Percentiles rank a stretch among this genome's conserved stretches.
Conservation (phyloP, 1,140 invertebrate genomes). For the Heliconius hewitsoni region DNA sequence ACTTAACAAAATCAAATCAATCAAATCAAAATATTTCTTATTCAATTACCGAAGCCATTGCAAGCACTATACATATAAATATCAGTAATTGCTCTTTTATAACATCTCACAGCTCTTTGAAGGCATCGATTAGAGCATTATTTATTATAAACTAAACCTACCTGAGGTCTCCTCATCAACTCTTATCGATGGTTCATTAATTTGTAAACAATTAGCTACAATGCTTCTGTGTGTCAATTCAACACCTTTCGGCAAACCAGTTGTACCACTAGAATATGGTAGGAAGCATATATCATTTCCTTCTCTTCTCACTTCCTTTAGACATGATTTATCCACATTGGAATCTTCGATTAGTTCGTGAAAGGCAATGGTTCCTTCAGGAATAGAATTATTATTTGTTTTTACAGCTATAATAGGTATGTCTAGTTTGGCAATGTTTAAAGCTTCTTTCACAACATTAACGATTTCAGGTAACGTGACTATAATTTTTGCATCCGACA, state of each 20-base stretch:
- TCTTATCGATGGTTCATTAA: slow-evolving; percentile 64
- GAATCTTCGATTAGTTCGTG: slow-evolving; percentile 81
- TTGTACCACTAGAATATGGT: slow-evolving; percentile 92
- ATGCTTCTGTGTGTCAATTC: slow-evolving; percentile 88
- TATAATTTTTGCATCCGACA: slow-evolving; percentile 85
- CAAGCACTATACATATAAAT: too few species aligned
- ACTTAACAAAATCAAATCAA: too few species aligned
- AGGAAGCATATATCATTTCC: slow-evolving; percentile 82
- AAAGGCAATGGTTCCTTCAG: slow-evolving; percentile 83
- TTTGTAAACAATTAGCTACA: slow-evolving; percentile 81
- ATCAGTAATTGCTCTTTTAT: too few species aligned
- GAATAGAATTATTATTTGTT: slow-evolving; percentile 64
- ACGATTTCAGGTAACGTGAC: slow-evolving; percentile 84
- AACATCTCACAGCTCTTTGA: too few species aligned
- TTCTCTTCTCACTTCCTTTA: slow-evolving; percentile 72
- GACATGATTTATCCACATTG: slow-evolving; percentile 76
- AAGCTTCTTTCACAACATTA: slow-evolving; percentile 71
- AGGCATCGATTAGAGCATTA: too few species aligned
- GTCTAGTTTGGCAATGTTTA: slow-evolving; percentile 69
- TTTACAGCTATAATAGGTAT: slow-evolving; percentile 83
- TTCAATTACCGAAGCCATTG: too few species aligned
- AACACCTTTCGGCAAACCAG: slow-evolving; percentile 94
- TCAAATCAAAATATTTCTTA: too few species aligned
- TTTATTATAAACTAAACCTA: slow-evolving; percentile 70
- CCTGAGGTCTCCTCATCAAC: slow-evolving; percentile 65